Base-by-base conservation (phyloP, 2,113 vertebrate species). In the Sinocyclocheilus rhinocerous region DNA sequence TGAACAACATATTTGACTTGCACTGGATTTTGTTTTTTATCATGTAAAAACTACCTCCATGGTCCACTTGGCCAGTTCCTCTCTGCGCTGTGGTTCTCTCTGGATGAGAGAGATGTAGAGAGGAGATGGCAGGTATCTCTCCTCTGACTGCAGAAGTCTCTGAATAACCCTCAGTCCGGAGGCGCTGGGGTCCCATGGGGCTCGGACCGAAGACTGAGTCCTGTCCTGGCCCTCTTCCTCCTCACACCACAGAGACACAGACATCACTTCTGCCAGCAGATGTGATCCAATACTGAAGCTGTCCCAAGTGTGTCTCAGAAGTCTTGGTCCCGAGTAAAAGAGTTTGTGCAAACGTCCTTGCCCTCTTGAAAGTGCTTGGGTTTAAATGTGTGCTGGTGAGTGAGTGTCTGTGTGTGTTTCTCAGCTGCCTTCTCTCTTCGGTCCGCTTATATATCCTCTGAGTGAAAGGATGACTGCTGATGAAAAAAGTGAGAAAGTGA, bases 231-330 rank as follows among this genome's bases (percentile, higher is more conserved):
- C 77, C 69, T 26, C 79, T 76, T 93, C 93, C 86, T 96, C 94
- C 84, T 94, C 93, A n/a, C 95, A 96, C 95, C 94, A 94, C 87
- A 96, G 93, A 88, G 94, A 94, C 90, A 93, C 85, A 11, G 91
- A 63, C 93, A 93, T 87, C 76, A 18, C 48, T 83, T n/a, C 75
- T 13, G 61, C 55, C 76, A 42, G 61, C 57, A 39, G 63, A 15
- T 22, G 89, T 90, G 89, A 90, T 83, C 65, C 45, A 67, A 81
- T 10, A 29, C 36, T 26, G 57, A 42, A 42, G 42, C 42, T 42
- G 42, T 42, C 42, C 42, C 1, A 42, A 42, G 42, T 48, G 45
- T 48, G 10, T 65, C 91, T 42, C 73, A 59, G 1, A 33, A 36
- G 67, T 70, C 67, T 36, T 70, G 67, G 67, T 70, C 67, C 67